These are phyloP conservation scores for Hiodon tergisus DNA, from an alignment of 2,113 vertebrate species.

Conservation along the genomic window DNA sequence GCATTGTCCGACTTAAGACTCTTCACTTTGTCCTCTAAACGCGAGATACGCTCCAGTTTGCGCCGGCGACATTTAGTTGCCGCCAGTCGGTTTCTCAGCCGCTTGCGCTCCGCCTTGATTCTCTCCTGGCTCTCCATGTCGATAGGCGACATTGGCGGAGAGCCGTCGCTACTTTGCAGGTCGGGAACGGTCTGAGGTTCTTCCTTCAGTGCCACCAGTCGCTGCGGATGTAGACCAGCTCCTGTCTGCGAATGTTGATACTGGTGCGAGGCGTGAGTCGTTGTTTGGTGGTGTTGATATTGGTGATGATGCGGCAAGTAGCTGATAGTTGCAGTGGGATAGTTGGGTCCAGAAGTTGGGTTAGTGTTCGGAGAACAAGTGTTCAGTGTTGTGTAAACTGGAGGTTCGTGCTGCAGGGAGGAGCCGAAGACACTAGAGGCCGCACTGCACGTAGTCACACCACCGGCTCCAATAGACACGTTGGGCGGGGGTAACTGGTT, in stretches of 20 bases:
- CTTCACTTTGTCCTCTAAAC: slow-evolving; percentile 88
- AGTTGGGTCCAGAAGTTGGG: slow-evolving; percentile 57
- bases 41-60: slow-evolving; percentile 87
- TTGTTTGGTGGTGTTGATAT: slow-evolving; percentile 64
- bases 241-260: slow-evolving; percentile 58
- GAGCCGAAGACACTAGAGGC: slow-evolving; percentile 63
- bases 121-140: slow-evolving; percentile 86
- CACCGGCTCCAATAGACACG: slow-evolving; percentile 72
- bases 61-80: slow-evolving; percentile 86
- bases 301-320: slow-evolving; percentile 71
- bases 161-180: slow-evolving; percentile 65
- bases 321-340: slow-evolving; percentile 65
- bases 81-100: slow-evolving; percentile 80
- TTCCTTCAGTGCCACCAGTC: slow-evolving; percentile 69
- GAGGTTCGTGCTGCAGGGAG: slow-evolving; percentile 63
- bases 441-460: slow-evolving; percentile 52
- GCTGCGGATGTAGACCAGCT: slow-evolving; percentile 51
- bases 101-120: slow-evolving; percentile 83
- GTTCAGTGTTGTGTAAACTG: slow-evolving; percentile 80
- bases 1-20: slow-evolving; percentile 82
- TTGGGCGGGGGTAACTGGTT: slow-evolving; percentile 86
- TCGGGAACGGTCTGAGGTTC: slow-evolving; percentile 85
- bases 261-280: slow-evolving; percentile 57
- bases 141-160: slow-evolving; percentile 80
- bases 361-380: slow-evolving; percentile 62